Evolutionary conservation across 2,113 vertebrate species (phyloP).

Genomic region (Ceratotherium simum): DNA sequence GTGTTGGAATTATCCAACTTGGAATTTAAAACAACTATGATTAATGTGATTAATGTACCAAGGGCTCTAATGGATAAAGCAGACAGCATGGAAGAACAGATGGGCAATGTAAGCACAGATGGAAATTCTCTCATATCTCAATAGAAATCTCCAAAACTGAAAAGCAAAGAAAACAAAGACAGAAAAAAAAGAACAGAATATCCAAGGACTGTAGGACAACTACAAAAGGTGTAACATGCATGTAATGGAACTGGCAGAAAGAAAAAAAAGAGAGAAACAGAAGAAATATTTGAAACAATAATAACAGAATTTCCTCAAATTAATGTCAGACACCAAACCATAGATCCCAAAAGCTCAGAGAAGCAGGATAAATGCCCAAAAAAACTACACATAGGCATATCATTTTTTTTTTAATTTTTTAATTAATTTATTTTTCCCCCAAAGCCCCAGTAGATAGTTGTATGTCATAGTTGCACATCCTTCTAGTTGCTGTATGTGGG

Average conservation of each 20-base stretch:
- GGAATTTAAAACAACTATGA: no score
- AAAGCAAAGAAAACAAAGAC: not conserved
- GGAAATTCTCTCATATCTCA: not conserved
- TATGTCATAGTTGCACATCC: no score
- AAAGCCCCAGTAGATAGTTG: no score
- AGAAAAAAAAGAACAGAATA: not conserved
- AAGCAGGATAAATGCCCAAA: not conserved
- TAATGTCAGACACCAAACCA: not conserved
- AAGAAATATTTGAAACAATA: not conserved
- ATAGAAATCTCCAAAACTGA: not conserved
- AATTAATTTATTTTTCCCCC: no score
- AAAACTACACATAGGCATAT: not conserved
- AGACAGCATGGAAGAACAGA: no score
- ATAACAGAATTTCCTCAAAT: not conserved
- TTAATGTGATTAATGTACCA: no score
- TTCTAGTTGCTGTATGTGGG: no score
- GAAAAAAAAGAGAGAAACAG: not conserved
- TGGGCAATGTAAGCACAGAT: no score
- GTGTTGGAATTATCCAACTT: no score
- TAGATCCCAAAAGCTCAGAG: not conserved
- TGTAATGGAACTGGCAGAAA: not conserved
- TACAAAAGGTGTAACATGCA: not conserved
- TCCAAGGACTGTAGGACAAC: not conserved
- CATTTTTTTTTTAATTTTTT: not conserved
- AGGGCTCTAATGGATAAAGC: no score